A percentile compares a stretch with the other conserved stretches of the same genome.
Conservation (phyloP, 2,113 vertebrate species). For the Boleophthalmus pectinirostris region DNA sequence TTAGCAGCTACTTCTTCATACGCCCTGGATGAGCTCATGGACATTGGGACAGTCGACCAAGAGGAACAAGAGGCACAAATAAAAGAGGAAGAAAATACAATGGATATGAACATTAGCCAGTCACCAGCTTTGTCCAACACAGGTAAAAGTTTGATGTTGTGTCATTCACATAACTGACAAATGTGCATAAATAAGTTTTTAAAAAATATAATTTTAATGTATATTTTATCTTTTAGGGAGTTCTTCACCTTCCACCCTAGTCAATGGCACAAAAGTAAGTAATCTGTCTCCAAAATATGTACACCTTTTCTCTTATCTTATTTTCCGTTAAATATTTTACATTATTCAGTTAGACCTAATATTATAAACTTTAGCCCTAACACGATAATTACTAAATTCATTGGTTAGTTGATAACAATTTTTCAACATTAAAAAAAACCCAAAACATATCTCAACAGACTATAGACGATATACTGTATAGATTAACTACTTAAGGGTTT, state of each 20-base stretch:
- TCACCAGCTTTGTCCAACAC: slow-evolving; percentile 12
- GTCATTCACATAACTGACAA: background rate
- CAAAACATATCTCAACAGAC: no score
- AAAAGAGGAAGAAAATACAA: slow-evolving; percentile 35
- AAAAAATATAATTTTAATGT: background rate
- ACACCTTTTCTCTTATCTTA: no score
- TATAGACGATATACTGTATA: no score
- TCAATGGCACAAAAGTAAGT: slow-evolving; percentile 58
- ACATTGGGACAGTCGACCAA: slow-evolving; percentile 69
- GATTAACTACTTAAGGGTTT: no score
- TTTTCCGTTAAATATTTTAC: no score
- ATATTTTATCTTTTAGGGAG: slow-evolving; percentile 14
- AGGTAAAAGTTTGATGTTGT: slow-evolving; percentile 28
- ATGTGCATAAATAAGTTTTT: background rate
- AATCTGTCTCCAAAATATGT: background rate
- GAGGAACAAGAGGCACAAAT: slow-evolving; percentile 71
- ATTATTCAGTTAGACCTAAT: no score
- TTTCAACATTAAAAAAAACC: no score
- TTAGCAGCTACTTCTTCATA: background rate
- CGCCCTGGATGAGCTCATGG: slow-evolving; percentile 71
- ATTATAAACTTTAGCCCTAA: no score
- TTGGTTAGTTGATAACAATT: no score
- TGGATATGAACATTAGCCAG: slow-evolving; percentile 13
- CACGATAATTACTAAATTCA: no score
- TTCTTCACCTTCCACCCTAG: slow-evolving; percentile 17